phyloP scores from a whole-genome alignment of 2,888 invertebrate species.

The Melanchra persicariae region DNA sequence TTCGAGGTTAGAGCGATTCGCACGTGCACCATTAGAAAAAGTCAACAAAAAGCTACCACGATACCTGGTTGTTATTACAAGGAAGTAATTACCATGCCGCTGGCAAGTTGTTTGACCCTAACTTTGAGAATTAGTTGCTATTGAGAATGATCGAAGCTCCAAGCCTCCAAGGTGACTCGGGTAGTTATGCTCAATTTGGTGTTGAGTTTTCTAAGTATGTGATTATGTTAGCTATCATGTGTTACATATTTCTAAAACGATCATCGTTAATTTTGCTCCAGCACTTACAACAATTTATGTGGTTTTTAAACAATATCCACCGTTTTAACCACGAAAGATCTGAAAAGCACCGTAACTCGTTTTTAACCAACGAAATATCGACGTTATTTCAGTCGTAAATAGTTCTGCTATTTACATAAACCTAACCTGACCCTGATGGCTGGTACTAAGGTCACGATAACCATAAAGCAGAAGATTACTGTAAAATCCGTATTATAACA shows the following conservation, averaged over 20 bases:
- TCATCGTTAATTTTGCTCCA: neutral
- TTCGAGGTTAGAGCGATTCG: slow-evolving; percentile 71
- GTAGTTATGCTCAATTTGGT: slow-evolving; percentile 45
- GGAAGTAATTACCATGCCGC: slow-evolving; percentile 78
- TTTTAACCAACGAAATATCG: slow-evolving; percentile 34
- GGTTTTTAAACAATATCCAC: neutral
- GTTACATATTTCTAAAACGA: slow-evolving; percentile 6
- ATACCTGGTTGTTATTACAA: slow-evolving; percentile 70
- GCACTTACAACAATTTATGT: neutral
- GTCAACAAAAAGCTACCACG: slow-evolving; percentile 69
- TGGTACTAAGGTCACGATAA: slow-evolving; percentile 51
- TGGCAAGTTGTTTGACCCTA: slow-evolving; percentile 78
- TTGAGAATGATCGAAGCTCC: slow-evolving; percentile 51
- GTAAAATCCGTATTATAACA: slow-evolving; percentile 36
- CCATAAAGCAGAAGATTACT: slow-evolving; percentile 55
- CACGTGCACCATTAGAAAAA: slow-evolving; percentile 77
- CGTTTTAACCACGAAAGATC: slow-evolving; percentile 3
- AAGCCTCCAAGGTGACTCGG: slow-evolving; percentile 59
- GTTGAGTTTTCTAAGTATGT: slow-evolving; percentile 36
- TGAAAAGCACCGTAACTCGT: slow-evolving; percentile 18
- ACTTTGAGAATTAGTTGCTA: slow-evolving; percentile 65
- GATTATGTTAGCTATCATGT: slow-evolving; percentile 42
- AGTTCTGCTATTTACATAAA: slow-evolving; percentile 47
- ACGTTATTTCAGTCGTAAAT: slow-evolving; percentile 49
- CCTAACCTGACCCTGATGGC: slow-evolving; percentile 53